These are phyloP conservation scores for Cydia splendana DNA, from an alignment of 1,140 invertebrate species.

Conservation along the genomic window DNA sequence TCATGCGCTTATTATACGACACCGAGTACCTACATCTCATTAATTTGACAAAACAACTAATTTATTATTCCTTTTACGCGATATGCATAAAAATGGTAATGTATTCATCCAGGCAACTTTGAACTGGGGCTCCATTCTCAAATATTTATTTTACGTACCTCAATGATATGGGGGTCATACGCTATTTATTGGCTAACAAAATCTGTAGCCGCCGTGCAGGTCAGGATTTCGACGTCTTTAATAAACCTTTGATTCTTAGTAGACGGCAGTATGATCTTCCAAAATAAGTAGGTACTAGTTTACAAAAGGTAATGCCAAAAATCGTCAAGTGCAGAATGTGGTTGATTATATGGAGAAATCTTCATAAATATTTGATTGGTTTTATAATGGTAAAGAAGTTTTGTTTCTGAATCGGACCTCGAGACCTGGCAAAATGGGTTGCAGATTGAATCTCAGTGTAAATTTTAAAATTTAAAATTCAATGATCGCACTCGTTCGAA, in stretches of 20 bases:
- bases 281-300: too few relatives aligned
- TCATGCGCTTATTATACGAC: not conserved
- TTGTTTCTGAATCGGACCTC: not conserved
- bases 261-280: too few relatives aligned
- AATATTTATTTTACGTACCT: not conserved
- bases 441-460: slow-evolving; percentile 37
- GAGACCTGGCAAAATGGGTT: slow-evolving; percentile 36
- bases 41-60: slow-evolving; percentile 32
- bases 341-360: too few relatives aligned
- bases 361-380: not conserved
- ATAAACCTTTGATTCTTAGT: too few relatives aligned
- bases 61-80: slow-evolving; percentile 36
- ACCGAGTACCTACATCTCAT: not conserved
- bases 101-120: slow-evolving; percentile 35
- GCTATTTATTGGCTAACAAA: too few relatives aligned
- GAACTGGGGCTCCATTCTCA: not conserved
- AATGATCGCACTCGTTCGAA: slow-evolving; percentile 28
- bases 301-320: too few relatives aligned
- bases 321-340: too few relatives aligned
- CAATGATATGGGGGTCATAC: not conserved
- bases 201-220: too few relatives aligned
- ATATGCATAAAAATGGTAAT: slow-evolving; percentile 41
- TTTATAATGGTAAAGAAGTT: not conserved
- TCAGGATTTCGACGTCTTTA: too few relatives aligned
- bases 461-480: slow-evolving; percentile 39